Evolutionary conservation across 2,888 invertebrate genomes (phyloP).

Genomic region (Eretmocerus hayati): DNA sequence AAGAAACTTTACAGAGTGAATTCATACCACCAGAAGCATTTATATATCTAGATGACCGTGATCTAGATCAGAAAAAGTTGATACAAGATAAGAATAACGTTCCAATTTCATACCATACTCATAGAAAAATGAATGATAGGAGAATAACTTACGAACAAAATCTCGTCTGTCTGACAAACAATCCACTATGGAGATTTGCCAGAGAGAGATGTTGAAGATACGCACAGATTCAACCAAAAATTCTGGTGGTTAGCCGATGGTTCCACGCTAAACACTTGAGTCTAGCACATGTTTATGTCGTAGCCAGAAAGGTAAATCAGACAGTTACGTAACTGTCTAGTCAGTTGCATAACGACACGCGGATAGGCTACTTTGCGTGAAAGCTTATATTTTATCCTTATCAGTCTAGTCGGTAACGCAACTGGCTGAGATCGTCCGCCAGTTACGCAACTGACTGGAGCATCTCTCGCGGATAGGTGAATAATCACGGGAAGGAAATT

Average conservation of each 20-base stretch:
- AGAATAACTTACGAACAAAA: background rate
- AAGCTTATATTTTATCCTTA: too few species aligned
- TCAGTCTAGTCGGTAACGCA: too few species aligned
- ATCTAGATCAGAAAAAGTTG: background rate
- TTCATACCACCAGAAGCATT: conserved; percentile 11
- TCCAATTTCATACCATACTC: background rate
- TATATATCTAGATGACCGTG: background rate
- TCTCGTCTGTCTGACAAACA: background rate
- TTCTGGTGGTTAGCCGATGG: background rate
- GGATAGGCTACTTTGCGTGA: too few species aligned
- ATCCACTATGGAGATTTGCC: background rate
- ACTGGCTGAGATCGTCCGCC: too few species aligned
- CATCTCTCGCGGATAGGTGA: too few species aligned
- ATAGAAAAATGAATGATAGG: background rate
- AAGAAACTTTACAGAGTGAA: background rate
- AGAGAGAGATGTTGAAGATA: background rate
- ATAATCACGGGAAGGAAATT: too few species aligned
- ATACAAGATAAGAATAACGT: background rate
- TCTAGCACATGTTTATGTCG: background rate
- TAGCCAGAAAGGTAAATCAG: too few species aligned
- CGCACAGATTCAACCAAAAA: background rate
- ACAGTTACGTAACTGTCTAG: too few species aligned
- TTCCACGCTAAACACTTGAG: background rate
- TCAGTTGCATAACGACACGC: too few species aligned
- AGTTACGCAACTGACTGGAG: too few species aligned